These are phyloP conservation scores for Globicephala melas DNA, from an alignment of 2,113 vertebrate genomes.

Conservation along the genomic window DNA sequence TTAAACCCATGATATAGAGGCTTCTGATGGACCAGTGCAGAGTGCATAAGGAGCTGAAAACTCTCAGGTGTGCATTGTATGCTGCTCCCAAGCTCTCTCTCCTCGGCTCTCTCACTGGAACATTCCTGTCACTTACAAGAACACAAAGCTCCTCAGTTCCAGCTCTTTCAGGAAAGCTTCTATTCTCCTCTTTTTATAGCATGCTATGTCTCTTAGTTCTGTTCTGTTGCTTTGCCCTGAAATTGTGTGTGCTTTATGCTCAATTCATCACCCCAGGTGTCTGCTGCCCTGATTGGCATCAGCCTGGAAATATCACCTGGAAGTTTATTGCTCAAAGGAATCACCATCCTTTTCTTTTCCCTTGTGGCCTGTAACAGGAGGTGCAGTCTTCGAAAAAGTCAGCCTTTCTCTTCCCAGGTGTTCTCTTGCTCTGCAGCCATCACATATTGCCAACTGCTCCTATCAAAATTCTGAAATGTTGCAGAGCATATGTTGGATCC, in stretches of 20 bases:
- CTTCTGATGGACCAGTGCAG: neutral
- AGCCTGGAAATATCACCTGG: neutral
- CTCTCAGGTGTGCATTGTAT: too few species aligned
- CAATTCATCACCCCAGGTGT: neutral
- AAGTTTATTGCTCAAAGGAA: neutral
- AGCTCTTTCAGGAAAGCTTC: constrained; percentile 18
- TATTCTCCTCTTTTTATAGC: neutral
- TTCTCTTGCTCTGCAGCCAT: neutral
- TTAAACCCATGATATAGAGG: neutral
- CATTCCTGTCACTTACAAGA: neutral
- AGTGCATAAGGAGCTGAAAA: neutral
- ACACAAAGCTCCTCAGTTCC: neutral
- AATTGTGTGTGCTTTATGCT: neutral
- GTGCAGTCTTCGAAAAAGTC: neutral
- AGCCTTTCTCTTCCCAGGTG: constrained; percentile 51
- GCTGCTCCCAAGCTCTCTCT: neutral
- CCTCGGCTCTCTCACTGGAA: neutral
- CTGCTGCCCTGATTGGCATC: neutral
- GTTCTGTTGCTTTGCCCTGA: neutral
- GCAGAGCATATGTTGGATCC: constrained; percentile 9
- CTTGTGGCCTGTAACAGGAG: neutral
- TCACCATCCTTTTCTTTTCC: neutral
- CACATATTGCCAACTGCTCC: neutral
- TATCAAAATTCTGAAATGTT: neutral
- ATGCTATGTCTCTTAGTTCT: neutral